Conservation (phyloP, 2,797 vertebrate species). For the Phataginus tricuspis region DNA sequence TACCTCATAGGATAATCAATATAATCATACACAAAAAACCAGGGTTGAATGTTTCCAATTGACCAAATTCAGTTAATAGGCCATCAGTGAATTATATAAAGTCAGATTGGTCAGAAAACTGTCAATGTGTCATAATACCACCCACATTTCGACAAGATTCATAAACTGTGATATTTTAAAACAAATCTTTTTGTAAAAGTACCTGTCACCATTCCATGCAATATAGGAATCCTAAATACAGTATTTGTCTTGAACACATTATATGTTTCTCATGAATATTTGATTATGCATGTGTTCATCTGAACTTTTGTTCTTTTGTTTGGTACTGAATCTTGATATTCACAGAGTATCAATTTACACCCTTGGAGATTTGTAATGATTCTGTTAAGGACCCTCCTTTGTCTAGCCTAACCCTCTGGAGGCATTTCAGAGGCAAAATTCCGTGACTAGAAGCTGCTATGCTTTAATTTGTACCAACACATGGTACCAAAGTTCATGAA, state of each 20-base stretch:
- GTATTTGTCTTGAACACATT: background rate
- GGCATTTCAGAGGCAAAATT: slow-evolving; percentile 80
- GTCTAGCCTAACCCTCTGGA: slow-evolving; percentile 68
- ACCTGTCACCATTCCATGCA: background rate
- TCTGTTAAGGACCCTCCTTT: slow-evolving; percentile 72
- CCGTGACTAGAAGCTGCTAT: slow-evolving; percentile 71
- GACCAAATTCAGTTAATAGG: slow-evolving; percentile 14
- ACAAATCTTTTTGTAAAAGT: background rate
- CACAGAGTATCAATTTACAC: slow-evolving; percentile 57
- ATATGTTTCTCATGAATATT: slow-evolving; percentile 33
- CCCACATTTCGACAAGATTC: background rate
- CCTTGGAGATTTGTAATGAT: slow-evolving; percentile 62
- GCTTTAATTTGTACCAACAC: slow-evolving; percentile 80
- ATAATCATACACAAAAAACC: background rate
- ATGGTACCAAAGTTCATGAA: slow-evolving; percentile 80
- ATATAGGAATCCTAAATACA: background rate
- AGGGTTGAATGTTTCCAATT: slow-evolving; percentile 20
- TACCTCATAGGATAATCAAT: slow-evolving; percentile 20
- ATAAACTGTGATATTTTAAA: background rate
- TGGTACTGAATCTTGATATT: slow-evolving; percentile 58
- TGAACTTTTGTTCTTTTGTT: slow-evolving; percentile 71
- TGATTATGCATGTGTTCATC: slow-evolving; percentile 62
- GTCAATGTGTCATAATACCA: background rate
- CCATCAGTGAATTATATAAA: background rate
- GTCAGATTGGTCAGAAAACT: background rate